These are phyloP conservation scores for Marasmarcha lunaedactyla DNA, from an alignment of 2,888 invertebrate genomes.

Conservation along the genomic window DNA sequence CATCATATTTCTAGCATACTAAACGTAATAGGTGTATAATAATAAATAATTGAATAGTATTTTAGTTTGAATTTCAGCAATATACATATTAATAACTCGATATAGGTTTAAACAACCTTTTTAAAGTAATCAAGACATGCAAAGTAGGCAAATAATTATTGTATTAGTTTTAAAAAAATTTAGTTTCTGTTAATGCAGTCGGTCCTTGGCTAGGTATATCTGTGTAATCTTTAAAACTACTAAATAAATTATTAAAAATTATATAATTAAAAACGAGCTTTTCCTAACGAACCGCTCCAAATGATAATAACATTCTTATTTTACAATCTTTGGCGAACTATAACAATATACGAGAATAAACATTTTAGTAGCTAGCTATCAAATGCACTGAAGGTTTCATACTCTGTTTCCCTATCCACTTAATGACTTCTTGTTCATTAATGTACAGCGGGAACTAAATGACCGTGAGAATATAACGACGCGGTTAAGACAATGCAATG, in stretches of 20 bases:
- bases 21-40: conserved; percentile 73
- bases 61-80: conserved; percentile 66
- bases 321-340: conserved; percentile 62
- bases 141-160: conserved; percentile 58
- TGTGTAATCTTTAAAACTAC: conserved; percentile 11
- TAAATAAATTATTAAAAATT: conserved; percentile 22
- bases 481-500: neutral
- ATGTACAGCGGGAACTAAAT: conserved; percentile 13
- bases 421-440: conserved; percentile 8
- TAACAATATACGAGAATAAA: conserved; percentile 59
- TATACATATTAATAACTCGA: conserved; percentile 61
- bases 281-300: conserved; percentile 31
- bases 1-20: conserved; percentile 73
- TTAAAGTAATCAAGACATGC: conserved; percentile 48
- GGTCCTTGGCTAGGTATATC: conserved; percentile 26
- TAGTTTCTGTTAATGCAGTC: conserved; percentile 39
- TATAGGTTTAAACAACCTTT: conserved; percentile 39
- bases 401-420: conserved; percentile 13
- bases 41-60: conserved; percentile 70
- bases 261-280: conserved; percentile 42
- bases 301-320: conserved; percentile 49
- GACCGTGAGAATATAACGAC: neutral
- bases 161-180: conserved; percentile 52
- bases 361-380: conserved; percentile 40
- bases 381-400: conserved; percentile 27